Conservation (phyloP, 2,113 vertebrate species). For the Macquaria australasica region DNA sequence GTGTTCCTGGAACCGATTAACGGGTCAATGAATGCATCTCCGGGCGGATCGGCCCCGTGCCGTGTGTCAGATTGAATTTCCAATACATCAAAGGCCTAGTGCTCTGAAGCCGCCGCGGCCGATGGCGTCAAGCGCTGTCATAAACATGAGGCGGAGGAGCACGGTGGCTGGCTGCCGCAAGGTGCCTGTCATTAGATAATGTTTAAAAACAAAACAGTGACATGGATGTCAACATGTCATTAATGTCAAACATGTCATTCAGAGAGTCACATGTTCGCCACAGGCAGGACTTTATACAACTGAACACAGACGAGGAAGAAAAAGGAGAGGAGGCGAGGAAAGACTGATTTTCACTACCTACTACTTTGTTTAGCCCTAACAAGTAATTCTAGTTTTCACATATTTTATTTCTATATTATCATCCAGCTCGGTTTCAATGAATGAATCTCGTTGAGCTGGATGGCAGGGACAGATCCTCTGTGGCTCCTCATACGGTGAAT, state of each 20-base stretch:
- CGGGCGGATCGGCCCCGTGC: neutral
- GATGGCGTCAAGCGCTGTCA: constrained; percentile 14
- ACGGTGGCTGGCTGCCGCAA: neutral
- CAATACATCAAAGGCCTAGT: neutral
- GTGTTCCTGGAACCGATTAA: constrained; percentile 36
- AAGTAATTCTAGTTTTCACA: neutral
- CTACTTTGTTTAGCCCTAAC: neutral
- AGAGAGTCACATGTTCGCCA: neutral
- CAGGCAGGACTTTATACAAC: neutral
- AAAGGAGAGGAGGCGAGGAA: neutral
- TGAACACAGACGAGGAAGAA: too few species aligned
- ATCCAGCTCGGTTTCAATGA: neutral
- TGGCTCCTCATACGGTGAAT: constrained; percentile 14
- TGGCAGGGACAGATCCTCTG: neutral
- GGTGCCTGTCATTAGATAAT: constrained; percentile 31
- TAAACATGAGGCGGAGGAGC: neutral
- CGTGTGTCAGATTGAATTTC: constrained; percentile 50
- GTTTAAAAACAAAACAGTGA: constrained; percentile 30
- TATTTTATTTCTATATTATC: neutral
- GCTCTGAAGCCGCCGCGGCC: neutral
- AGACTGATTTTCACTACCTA: neutral
- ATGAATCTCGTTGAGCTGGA: neutral
- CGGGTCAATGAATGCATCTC: constrained; percentile 32
- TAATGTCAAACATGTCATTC: constrained; percentile 43
- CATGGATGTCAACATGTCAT: constrained; percentile 36